These are phyloP conservation scores for Probosciger aterrimus DNA, from an alignment of 2,113 vertebrate genomes.

Conservation along the genomic window DNA sequence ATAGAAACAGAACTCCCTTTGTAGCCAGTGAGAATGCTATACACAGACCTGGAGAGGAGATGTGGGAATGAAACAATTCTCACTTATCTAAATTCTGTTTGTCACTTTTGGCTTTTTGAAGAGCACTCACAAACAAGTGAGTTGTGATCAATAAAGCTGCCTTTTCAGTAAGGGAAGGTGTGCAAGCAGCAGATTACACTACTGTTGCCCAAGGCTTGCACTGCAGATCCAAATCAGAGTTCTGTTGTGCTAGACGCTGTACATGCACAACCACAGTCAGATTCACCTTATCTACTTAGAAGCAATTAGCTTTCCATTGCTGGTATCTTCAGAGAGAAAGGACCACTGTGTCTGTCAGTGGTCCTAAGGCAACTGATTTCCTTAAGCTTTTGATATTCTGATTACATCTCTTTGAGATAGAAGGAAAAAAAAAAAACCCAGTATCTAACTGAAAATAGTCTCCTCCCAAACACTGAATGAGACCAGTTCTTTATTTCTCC, in stretches of 20 bases:
- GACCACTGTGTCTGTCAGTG: not conserved
- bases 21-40: not conserved
- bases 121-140: not conserved
- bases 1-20: not conserved
- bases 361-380: not conserved
- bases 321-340: not conserved
- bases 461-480: not conserved
- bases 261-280: not conserved
- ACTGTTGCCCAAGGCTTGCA: not conserved
- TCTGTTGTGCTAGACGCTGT: not conserved
- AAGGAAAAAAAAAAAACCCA: not conserved
- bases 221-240: not conserved
- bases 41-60: not conserved
- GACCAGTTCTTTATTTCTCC: not conserved
- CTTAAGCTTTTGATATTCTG: not conserved
- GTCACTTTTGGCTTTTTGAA: not conserved
- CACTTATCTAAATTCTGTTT: not conserved
- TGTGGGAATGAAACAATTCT: not conserved
- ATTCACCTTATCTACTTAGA: not conserved
- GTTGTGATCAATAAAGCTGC: not conserved
- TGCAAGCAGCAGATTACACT: not conserved
- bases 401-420: not conserved
- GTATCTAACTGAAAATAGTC: not conserved
- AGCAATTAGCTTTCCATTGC: not conserved
- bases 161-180: not conserved